These are phyloP conservation scores for Cartodere bifasciata DNA, from an alignment of 2,888 invertebrate genomes.

Conservation along the genomic window DNA sequence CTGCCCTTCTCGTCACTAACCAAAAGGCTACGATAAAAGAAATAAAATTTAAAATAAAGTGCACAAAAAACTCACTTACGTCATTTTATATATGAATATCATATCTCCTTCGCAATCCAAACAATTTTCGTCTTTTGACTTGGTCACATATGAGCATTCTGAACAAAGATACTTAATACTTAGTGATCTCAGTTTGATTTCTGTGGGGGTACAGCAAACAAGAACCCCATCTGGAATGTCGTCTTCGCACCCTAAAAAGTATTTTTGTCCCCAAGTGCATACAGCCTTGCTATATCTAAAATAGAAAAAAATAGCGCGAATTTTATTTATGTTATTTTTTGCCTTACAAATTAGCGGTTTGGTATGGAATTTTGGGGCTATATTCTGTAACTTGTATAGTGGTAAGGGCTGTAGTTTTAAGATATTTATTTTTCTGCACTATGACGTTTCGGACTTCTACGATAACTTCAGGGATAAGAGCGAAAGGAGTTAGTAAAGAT, in stretches of 20 bases:
- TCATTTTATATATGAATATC: background rate
- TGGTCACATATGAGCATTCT: conserved; percentile 6
- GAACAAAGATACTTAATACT: conserved; percentile 3
- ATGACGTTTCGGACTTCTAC: conserved; percentile 8
- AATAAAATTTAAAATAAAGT: no score
- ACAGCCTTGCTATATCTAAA: background rate
- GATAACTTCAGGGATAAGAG: conserved; percentile 7
- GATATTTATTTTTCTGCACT: conserved; percentile 8
- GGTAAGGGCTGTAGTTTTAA: conserved; percentile 8
- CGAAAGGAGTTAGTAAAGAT: conserved; percentile 6
- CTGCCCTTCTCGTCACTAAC: conserved; percentile 1
- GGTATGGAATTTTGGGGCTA: conserved; percentile 3
- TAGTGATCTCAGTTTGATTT: conserved; percentile 2
- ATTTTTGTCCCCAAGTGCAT: conserved; percentile 6
- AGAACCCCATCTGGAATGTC: conserved; percentile 5
- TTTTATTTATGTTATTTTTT: background rate
- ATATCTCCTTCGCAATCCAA: conserved; percentile 1
- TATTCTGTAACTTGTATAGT: conserved; percentile 5
- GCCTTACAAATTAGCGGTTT: conserved; percentile 6
- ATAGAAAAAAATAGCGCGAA: background rate
- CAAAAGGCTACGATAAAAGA: no score
- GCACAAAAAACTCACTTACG: no score
- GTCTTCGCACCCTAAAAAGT: conserved; percentile 1
- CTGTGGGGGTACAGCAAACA: background rate
- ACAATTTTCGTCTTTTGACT: background rate